Conservation (phyloP, 2,113 vertebrate genomes). For the Thamnophis sirtalis region DNA sequence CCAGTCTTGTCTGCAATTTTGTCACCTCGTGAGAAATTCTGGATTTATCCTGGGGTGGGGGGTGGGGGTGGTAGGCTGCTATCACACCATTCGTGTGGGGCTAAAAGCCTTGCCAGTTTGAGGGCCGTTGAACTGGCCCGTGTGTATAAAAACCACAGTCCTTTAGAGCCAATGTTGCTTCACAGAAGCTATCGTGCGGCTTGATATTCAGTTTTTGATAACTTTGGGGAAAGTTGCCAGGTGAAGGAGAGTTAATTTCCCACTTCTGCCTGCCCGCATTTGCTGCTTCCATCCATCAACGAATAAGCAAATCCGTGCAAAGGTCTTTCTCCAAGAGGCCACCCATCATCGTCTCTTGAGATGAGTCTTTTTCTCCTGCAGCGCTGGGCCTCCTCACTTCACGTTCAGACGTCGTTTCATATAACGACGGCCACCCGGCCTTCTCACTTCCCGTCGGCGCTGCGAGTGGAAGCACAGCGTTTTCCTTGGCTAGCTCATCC, state of each 20-base stretch:
- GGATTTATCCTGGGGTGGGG: not conserved
- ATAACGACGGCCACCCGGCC: no score
- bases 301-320: not conserved
- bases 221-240: no score
- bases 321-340: not conserved
- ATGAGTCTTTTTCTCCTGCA: not conserved
- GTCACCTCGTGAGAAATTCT: not conserved
- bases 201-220: not conserved
- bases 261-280: not conserved
- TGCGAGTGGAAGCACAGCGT: not conserved
- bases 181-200: not conserved
- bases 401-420: not conserved
- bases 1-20: not conserved
- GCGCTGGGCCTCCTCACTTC: not conserved
- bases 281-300: not conserved
- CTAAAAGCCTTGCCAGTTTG: not conserved
- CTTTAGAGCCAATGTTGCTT: not conserved
- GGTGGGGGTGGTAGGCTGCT: not conserved
- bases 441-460: not conserved
- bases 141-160: not conserved
- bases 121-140: not conserved
- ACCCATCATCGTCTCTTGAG: not conserved
- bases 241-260: not conserved
- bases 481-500: not conserved
- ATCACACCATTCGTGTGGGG: not conserved